A percentile compares a stretch with the other conserved stretches of the same genome.
Evolutionary conservation across 2,113 vertebrate genomes (phyloP).

Genomic region (Cryptomyrus ogoouensis): DNA sequence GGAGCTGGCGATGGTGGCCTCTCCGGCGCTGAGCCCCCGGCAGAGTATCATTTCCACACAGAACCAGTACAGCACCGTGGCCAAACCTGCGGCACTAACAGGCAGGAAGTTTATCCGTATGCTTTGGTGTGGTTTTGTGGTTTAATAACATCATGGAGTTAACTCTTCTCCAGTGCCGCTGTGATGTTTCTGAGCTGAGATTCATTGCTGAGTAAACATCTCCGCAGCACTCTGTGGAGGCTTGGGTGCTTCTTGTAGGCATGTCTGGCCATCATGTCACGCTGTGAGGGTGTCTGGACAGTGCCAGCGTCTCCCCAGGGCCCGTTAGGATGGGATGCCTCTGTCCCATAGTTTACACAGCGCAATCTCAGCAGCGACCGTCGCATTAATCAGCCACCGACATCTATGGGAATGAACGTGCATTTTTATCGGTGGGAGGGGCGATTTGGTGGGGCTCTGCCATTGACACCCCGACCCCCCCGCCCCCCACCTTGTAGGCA

Average conservation of each 20-base stretch:
- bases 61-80: conserved; percentile 92
- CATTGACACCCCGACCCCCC: background rate
- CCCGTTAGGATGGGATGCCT: background rate
- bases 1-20: conserved; percentile 80
- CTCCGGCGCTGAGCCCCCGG: conserved; percentile 84
- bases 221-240: background rate
- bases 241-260: background rate
- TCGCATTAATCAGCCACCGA: background rate
- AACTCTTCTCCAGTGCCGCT: background rate
- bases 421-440: background rate
- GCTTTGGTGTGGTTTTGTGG: conserved; percentile 5
- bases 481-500: conserved; percentile 63
- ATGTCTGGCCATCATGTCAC: background rate
- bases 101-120: conserved; percentile 54
- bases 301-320: background rate
- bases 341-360: background rate
- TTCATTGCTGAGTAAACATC: background rate
- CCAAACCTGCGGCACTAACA: conserved; percentile 94
- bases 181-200: background rate
- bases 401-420: background rate
- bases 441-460: background rate
- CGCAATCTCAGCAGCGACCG: background rate
- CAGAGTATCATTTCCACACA: conserved; percentile 89
- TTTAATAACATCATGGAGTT: background rate
- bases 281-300: background rate